A percentile compares a stretch with the other conserved stretches of the same genome.
These are phyloP conservation scores for Typhlichthys subterraneus DNA, from an alignment of 2,797 vertebrate species.

Conservation along the genomic window DNA sequence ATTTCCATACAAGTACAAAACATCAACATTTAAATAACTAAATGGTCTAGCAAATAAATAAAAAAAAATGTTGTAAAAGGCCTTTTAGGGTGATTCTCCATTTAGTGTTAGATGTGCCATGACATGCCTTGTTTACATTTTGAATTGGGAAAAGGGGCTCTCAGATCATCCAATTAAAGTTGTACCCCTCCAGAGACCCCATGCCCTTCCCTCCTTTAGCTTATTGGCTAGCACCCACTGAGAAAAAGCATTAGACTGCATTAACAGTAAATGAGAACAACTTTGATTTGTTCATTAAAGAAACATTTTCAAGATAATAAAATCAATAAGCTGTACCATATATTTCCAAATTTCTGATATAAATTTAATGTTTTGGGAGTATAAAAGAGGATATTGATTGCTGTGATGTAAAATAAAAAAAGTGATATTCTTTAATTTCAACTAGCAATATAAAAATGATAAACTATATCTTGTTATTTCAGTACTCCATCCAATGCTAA, in stretches of 20 bases:
- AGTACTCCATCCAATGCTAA: conserved; percentile 70
- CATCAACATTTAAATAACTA: neutral
- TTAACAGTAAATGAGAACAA: conserved; percentile 78
- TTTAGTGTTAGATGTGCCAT: conserved; percentile 79
- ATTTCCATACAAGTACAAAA: conserved; percentile 4
- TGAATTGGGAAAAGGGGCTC: conserved; percentile 77
- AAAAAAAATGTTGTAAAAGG: conserved; percentile 38
- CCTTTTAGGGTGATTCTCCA: conserved; percentile 64
- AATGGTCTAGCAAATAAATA: neutral
- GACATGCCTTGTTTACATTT: conserved; percentile 75
- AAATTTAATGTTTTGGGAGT: conserved; percentile 68
- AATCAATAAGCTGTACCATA: conserved; percentile 59
- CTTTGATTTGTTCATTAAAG: conserved; percentile 78
- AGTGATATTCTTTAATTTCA: conserved; percentile 64
- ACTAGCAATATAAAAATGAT: conserved; percentile 66
- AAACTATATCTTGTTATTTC: conserved; percentile 66
- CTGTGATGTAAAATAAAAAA: conserved; percentile 71
- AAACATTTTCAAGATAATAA: conserved; percentile 67
- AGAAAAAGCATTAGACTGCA: conserved; percentile 79
- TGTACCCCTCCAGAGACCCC: conserved; percentile 75
- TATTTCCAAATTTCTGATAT: conserved; percentile 61
- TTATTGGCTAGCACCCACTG: conserved; percentile 78
- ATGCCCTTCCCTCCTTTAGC: conserved; percentile 71
- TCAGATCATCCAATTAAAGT: conserved; percentile 78
- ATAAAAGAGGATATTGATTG: conserved; percentile 61